Base-by-base conservation (phyloP, 2,888 invertebrate species). In the Papilio elwesi region DNA sequence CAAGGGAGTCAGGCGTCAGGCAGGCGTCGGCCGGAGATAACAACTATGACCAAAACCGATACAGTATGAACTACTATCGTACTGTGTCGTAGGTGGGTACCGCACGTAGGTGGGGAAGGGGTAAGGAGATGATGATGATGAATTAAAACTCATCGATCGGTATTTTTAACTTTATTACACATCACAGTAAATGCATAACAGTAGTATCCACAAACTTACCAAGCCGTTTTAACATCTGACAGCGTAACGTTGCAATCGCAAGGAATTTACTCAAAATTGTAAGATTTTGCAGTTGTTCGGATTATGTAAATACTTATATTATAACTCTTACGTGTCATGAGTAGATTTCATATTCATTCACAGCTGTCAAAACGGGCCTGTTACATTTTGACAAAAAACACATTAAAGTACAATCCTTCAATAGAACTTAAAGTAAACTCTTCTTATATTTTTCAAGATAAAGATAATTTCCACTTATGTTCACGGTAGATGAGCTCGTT, bases 401-500 rank as follows among this genome's bases (percentile, higher is more conserved):
- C 38, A 38, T 38, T 9, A 59, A 59, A 15, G 43, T 43, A 62
- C 59, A 43, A 62, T 62, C 59, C 43, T 62, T 6, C 0, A 36
- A 62, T 59, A 59, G 0, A 62, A 38, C 59, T 62, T 62, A 62
- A 43, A 43, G n/a, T 43, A 43, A n/a, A 62, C 38, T 62, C 13
- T 43, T 62, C 43, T 62, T 59, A 59, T 59, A 9, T 38, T 9
- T n/a, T 4, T 57, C 13, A 38, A 38, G 2, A n/a, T 38, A 38
- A 9, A 57, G 26, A 57, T 57, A 13, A 3, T 55, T 13, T 36
- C 36, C 11, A 57, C 49, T 36, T 7, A 43, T 43, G 76, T 81
- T 77, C 80, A 77, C n/a, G 72, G 68, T 0, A 74, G 71, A 0
- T 75, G 57, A 6, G 78, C 78, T 66, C 80, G 95, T 88, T 68